Conservation (phyloP, 2,113 vertebrate species). For the Sakesphorus luctuosus region DNA sequence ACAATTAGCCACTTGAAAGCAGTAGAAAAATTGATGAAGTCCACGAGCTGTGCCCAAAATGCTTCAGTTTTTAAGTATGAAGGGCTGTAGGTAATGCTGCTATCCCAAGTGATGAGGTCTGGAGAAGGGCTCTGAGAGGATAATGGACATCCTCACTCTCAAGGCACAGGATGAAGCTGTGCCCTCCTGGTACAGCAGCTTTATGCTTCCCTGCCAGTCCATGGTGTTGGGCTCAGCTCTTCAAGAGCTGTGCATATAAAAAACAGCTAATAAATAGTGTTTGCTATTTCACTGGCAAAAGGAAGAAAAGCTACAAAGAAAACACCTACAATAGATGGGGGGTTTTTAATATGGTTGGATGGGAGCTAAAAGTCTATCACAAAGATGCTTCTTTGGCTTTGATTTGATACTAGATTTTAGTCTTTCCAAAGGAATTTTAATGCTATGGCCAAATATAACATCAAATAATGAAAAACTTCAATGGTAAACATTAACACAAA, state of each 20-base stretch:
- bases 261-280: not conserved
- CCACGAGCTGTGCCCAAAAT: not conserved
- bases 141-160: not conserved
- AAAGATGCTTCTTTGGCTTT: slow-evolving; percentile 69
- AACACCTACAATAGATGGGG: slow-evolving; percentile 25
- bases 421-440: slow-evolving; percentile 55
- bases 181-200: not conserved
- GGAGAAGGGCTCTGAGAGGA: not conserved
- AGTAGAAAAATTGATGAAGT: not conserved
- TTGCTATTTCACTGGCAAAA: slow-evolving; percentile 44
- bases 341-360: not conserved
- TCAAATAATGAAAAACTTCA: slow-evolving; percentile 79
- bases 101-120: not conserved
- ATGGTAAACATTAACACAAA: slow-evolving; percentile 76
- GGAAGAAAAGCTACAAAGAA: slow-evolving; percentile 12
- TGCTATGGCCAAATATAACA: slow-evolving; percentile 76
- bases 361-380: slow-evolving; percentile 58
- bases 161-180: not conserved
- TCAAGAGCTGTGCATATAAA: not conserved
- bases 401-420: slow-evolving; percentile 62
- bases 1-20: accelerated
- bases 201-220: not conserved
- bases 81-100: not conserved
- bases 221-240: not conserved
- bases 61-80: accelerated